Conservation (phyloP, 2,888 invertebrate species). For the Dorcus hopei region DNA sequence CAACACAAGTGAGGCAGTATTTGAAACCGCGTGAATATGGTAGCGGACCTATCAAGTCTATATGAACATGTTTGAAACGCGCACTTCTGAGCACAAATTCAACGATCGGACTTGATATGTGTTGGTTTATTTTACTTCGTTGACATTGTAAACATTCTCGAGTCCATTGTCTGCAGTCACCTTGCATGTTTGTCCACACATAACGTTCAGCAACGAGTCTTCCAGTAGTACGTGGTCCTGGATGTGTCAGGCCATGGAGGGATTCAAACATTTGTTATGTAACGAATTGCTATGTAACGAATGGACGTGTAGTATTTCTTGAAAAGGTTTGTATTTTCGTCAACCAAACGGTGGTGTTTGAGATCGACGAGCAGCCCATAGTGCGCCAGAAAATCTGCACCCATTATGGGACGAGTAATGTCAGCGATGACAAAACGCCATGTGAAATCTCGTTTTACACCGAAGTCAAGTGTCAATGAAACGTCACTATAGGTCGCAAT, state of each 20-base stretch:
- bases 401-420: conserved; percentile 15
- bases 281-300: neutral
- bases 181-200: conserved; percentile 11
- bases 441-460: too few relatives aligned
- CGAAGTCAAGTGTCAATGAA: too few relatives aligned
- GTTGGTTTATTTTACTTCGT: conserved; percentile 34
- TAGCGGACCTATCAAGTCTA: conserved; percentile 46
- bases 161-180: conserved; percentile 7
- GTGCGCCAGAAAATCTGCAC: too few relatives aligned
- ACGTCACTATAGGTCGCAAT: too few relatives aligned
- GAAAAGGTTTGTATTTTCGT: too few relatives aligned
- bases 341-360: too few relatives aligned
- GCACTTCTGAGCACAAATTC: conserved; percentile 23
- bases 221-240: conserved; percentile 6
- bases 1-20: conserved; percentile 38
- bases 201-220: conserved; percentile 4
- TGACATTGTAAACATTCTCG: conserved; percentile 31
- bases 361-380: too few relatives aligned
- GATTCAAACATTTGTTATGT: neutral
- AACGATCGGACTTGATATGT: conserved; percentile 23
- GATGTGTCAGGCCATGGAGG: conserved; percentile 1
- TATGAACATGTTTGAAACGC: conserved; percentile 44
- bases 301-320: conserved; percentile 2
- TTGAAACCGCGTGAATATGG: conserved; percentile 31
- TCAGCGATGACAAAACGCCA: conserved; percentile 33